Percentiles rank a stretch among this genome's conserved stretches.
phyloP scores from a whole-genome alignment of 2,888 invertebrate genomes.

The Isoperla grammatica region DNA sequence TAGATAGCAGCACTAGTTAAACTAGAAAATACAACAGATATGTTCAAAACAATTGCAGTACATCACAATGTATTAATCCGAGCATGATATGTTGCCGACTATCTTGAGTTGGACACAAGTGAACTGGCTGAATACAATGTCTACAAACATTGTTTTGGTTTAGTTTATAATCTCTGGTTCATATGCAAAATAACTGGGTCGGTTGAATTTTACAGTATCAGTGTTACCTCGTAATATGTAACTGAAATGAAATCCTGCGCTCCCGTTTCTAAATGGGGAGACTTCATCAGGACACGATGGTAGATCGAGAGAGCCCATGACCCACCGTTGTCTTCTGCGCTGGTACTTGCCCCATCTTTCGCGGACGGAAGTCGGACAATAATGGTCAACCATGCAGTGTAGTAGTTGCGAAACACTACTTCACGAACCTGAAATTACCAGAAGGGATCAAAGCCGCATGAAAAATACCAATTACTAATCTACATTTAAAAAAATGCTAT shows the following conservation, averaged over 20 bases:
- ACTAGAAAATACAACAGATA: too few species aligned
- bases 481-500: neutral
- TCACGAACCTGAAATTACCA: slow-evolving; percentile 36
- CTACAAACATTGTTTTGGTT: too few species aligned
- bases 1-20: too few species aligned
- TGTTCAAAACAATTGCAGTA: too few species aligned
- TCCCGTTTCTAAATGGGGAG: slow-evolving; percentile 39
- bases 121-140: too few species aligned
- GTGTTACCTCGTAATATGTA: neutral
- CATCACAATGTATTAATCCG: too few species aligned
- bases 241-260: slow-evolving; percentile 40
- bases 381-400: slow-evolving; percentile 39
- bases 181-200: too few species aligned
- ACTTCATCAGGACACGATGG: slow-evolving; percentile 38
- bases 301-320: slow-evolving; percentile 37
- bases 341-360: neutral
- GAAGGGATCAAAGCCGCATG: neutral
- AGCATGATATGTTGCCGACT: too few species aligned
- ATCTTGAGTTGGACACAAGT: too few species aligned
- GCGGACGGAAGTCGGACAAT: slow-evolving; percentile 31
- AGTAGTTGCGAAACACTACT: slow-evolving; percentile 40
- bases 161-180: too few species aligned
- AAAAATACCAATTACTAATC: neutral
- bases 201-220: too few species aligned
- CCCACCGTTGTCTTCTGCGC: slow-evolving; percentile 17